Conservation (phyloP, 2,797 vertebrate species). For the Garrulus glandarius region DNA sequence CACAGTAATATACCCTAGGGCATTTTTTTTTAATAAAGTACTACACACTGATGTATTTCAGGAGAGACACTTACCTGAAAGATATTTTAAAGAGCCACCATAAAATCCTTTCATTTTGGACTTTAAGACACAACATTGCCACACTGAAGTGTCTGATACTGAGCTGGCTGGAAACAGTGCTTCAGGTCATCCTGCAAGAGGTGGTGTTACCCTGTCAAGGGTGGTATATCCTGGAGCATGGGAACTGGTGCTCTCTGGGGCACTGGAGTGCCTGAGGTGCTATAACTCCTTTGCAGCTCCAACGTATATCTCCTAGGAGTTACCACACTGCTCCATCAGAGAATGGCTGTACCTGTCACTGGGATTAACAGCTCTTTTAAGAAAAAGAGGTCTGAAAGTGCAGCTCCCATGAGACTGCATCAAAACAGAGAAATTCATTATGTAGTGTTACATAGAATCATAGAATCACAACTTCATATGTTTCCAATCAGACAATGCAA, state of each 20-base stretch:
- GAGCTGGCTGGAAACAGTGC: background rate
- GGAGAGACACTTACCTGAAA: background rate
- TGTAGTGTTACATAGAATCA: background rate
- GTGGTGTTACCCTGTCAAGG: accelerated
- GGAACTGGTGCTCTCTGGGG: background rate
- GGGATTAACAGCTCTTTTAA: background rate
- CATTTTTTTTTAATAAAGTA: background rate
- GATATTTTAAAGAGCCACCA: background rate
- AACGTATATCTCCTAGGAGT: accelerated
- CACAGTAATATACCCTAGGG: no score
- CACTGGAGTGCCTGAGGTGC: background rate
- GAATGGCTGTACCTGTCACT: background rate
- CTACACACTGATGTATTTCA: background rate
- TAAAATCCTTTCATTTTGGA: background rate
- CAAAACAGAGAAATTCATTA: background rate
- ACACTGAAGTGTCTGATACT: background rate
- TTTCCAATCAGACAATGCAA: background rate
- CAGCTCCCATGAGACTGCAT: background rate
- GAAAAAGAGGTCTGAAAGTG: background rate
- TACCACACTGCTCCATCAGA: background rate
- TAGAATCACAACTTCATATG: background rate
- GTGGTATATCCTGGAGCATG: accelerated
- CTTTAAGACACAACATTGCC: background rate
- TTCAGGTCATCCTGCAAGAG: background rate
- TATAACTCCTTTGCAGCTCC: background rate